Evolutionary conservation across 2,888 invertebrate species (phyloP).

Genomic region (Dysmachus trigonus): DNA sequence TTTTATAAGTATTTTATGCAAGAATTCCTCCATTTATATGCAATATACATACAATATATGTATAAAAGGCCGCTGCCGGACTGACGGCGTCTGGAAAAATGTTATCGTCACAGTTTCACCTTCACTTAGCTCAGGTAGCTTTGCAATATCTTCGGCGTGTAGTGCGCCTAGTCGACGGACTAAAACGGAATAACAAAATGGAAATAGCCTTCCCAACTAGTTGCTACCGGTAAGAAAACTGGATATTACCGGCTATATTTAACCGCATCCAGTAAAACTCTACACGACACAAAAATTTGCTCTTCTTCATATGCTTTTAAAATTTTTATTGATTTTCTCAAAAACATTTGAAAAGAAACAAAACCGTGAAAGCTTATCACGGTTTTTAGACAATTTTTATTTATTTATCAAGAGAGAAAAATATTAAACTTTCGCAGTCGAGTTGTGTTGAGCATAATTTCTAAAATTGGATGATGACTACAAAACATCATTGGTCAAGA

Average conservation of each 20-base stretch:
- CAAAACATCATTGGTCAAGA: not conserved
- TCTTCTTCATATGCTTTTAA: not conserved
- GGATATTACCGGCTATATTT: constrained; percentile 23
- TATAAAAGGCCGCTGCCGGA: not conserved
- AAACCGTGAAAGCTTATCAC: not conserved
- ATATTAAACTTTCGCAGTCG: not conserved
- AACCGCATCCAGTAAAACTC: not conserved
- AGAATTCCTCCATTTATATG: not conserved
- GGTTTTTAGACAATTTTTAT: not conserved
- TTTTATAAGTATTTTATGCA: not conserved
- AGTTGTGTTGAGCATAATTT: not conserved
- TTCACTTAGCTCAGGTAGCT: not conserved
- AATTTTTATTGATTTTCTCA: not conserved
- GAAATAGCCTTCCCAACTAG: constrained; percentile 21
- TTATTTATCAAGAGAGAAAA: not conserved
- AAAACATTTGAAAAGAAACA: not conserved
- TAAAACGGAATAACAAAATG: constrained; percentile 20
- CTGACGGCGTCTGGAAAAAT: not conserved
- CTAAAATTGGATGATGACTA: not conserved
- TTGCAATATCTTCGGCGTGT: not conserved
- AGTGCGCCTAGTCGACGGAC: constrained; percentile 5
- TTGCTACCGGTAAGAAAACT: constrained; percentile 3
- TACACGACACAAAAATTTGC: not conserved
- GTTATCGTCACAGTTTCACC: not conserved
- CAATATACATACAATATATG: too few species aligned